Percentiles rank a stretch among this genome's conserved stretches.
Conservation (phyloP, 2,888 invertebrate species). For the Morpho achilles region DNA sequence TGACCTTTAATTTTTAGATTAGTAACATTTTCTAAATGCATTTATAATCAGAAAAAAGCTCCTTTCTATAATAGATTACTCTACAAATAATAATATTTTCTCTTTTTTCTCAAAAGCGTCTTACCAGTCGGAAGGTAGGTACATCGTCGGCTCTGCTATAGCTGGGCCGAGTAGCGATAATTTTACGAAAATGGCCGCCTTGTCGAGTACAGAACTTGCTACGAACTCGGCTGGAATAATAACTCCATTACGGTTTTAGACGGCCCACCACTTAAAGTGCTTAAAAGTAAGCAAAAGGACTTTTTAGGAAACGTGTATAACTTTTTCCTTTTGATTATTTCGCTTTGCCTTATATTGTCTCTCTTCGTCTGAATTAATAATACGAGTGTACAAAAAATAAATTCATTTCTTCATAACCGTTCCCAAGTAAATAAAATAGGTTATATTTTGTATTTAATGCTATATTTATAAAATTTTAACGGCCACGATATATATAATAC, state of each 20-base stretch:
- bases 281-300: constrained; percentile 63
- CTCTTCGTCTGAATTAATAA: too few species aligned
- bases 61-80: too few species aligned
- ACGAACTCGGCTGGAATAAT: constrained; percentile 63
- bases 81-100: too few species aligned
- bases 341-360: not conserved
- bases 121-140: not conserved
- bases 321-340: not conserved
- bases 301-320: constrained; percentile 26
- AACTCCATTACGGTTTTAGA: constrained; percentile 71
- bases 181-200: constrained; percentile 68
- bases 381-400: too few species aligned
- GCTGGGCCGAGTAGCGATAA: constrained; percentile 68
- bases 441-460: too few species aligned
- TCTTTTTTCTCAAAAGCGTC: not conserved
- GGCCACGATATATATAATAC: too few species aligned
- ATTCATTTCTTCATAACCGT: too few species aligned
- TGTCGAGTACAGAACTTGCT: constrained; percentile 65
- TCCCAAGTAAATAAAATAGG: too few species aligned
- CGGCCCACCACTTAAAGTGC: constrained; percentile 61
- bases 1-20: too few species aligned
- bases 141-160: constrained; percentile 51
- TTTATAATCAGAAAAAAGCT: not conserved
- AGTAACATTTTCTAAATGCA: too few species aligned
- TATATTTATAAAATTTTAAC: too few species aligned